Evolutionary conservation across 2,113 vertebrate species (phyloP).

Genomic region (Scolopax mira): DNA sequence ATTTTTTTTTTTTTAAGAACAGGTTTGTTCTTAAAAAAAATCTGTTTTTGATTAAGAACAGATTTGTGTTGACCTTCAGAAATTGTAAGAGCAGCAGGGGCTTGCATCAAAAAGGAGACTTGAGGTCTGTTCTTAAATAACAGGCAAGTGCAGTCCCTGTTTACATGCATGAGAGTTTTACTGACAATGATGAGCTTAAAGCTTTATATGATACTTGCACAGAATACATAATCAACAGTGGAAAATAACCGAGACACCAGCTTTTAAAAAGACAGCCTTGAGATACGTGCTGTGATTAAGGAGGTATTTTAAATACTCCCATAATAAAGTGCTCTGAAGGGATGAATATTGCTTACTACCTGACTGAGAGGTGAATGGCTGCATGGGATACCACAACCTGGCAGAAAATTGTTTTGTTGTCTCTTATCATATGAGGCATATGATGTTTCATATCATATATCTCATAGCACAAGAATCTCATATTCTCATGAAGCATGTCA

Average conservation of each 20-base stretch:
- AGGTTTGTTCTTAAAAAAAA: no score
- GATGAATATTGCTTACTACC: background rate
- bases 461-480: background rate
- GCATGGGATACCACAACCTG: rapidly evolving
- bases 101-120: constrained; percentile 7
- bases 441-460: background rate
- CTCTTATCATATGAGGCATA: background rate
- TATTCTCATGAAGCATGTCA: background rate
- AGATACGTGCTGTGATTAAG: background rate
- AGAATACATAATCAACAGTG: constrained; percentile 6
- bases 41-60: no score
- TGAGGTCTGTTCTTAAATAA: constrained; percentile 27
- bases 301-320: background rate
- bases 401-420: background rate
- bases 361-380: background rate
- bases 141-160: constrained; percentile 36
- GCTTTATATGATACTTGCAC: background rate
- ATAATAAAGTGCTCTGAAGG: background rate
- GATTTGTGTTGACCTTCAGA: constrained; percentile 12
- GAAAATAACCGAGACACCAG: constrained; percentile 14
- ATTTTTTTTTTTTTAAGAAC: background rate
- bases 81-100: background rate
- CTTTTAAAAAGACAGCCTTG: background rate
- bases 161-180: constrained; percentile 35
- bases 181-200: constrained; percentile 30